Evolutionary conservation across 2,113 vertebrate genomes (phyloP).

Genomic region (Cheirogaleus medius): DNA sequence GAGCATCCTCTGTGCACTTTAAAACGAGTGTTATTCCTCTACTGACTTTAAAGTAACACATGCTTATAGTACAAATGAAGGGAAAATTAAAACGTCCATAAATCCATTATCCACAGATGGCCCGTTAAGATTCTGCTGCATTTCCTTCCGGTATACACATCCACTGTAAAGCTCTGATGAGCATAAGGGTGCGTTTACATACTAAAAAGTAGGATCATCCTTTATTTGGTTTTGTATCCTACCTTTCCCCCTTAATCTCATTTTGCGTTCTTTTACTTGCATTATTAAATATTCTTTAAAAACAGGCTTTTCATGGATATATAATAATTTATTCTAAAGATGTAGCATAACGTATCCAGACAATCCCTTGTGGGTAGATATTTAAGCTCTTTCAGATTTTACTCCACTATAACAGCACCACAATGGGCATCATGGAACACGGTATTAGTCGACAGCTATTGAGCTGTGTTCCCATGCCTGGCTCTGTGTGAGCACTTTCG

Average conservation of each 20-base stretch:
- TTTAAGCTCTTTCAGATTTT: not conserved
- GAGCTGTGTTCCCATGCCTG: not conserved
- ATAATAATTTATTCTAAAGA: conserved; percentile 15
- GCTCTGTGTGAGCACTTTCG: not conserved
- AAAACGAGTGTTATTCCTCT: not conserved
- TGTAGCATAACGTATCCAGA: not conserved
- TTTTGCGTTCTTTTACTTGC: not conserved
- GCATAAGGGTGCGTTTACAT: not conserved
- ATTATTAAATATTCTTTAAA: conserved; percentile 40
- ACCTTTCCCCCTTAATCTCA: not conserved
- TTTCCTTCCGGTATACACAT: not conserved
- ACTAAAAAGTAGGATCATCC: not conserved
- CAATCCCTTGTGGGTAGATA: not conserved
- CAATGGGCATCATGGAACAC: not conserved
- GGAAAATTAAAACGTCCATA: not conserved
- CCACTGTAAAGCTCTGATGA: not conserved
- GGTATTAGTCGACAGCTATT: not conserved
- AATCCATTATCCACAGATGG: not conserved
- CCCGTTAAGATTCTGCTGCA: not conserved
- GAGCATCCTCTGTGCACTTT: not conserved
- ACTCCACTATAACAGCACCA: not conserved
- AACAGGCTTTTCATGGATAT: not conserved
- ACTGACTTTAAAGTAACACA: not conserved
- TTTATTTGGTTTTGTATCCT: not conserved
- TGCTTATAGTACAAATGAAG: not conserved